Percentiles rank a stretch among this genome's conserved stretches.
Evolutionary conservation across 2,888 invertebrate species (phyloP).

Genomic region (Andrena camellia): DNA sequence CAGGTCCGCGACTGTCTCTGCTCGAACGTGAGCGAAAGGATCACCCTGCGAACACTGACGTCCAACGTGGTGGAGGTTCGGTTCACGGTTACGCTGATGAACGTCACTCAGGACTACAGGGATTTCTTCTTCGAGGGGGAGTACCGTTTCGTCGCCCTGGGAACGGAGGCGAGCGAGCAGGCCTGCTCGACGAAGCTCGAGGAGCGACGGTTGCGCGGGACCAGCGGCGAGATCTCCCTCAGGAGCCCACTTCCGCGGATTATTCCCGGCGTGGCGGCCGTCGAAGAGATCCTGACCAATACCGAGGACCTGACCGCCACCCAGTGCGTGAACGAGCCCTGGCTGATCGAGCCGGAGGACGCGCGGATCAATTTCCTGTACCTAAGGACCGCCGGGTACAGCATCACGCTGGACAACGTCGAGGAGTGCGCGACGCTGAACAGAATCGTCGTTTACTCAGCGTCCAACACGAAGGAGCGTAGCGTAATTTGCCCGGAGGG

Average conservation of each 20-base stretch:
- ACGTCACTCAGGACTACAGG: slow-evolving; percentile 92
- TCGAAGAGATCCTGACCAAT: slow-evolving; percentile 75
- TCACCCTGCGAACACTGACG: slow-evolving; percentile 89
- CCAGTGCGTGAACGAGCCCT: slow-evolving; percentile 90
- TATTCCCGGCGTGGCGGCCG: slow-evolving; percentile 72
- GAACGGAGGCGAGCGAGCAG: slow-evolving; percentile 83
- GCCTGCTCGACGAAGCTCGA: slow-evolving; percentile 89
- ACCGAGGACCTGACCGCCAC: slow-evolving; percentile 80
- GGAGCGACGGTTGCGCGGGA: slow-evolving; percentile 89
- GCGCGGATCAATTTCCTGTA: slow-evolving; percentile 90
- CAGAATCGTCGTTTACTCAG: slow-evolving; percentile 90
- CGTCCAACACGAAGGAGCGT: slow-evolving; percentile 88
- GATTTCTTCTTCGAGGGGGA: slow-evolving; percentile 92
- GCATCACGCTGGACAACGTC: slow-evolving; percentile 85
- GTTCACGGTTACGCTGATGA: slow-evolving; percentile 92
- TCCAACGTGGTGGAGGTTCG: slow-evolving; percentile 90
- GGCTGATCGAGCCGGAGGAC: slow-evolving; percentile 92
- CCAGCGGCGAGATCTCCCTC: slow-evolving; percentile 91
- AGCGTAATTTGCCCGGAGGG: slow-evolving; percentile 89
- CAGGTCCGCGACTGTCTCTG: slow-evolving; percentile 92
- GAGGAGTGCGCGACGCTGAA: slow-evolving; percentile 89
- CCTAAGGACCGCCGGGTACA: slow-evolving; percentile 89
- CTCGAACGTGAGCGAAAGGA: slow-evolving; percentile 89
- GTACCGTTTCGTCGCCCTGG: slow-evolving; percentile 87
- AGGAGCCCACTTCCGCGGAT: slow-evolving; percentile 87